phyloP scores from a whole-genome alignment of 2,797 vertebrate genomes.

The Schizothorax lantsangensis region DNA sequence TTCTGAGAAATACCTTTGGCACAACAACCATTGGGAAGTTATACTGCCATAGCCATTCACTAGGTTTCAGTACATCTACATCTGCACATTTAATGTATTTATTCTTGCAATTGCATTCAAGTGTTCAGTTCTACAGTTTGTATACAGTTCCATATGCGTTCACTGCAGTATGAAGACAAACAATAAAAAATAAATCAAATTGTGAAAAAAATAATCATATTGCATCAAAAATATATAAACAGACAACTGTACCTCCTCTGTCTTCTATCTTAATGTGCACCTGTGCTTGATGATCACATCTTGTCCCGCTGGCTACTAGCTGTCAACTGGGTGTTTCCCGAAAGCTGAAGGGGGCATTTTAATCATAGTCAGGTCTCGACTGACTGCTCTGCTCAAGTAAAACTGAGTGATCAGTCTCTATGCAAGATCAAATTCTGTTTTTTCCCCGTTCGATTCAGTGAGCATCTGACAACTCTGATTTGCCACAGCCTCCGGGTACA shows the following conservation, averaged over 20 bases:
- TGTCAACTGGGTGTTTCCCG: conserved; percentile 28
- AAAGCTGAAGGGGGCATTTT: conserved; percentile 50
- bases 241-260: conserved; percentile 4
- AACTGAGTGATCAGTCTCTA: conserved; percentile 47
- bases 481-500: conserved; percentile 64
- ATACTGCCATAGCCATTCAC: background rate
- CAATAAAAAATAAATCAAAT: background rate
- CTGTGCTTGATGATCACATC: conserved; percentile 34
- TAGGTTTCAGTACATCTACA: background rate
- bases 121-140: background rate
- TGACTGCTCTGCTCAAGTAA: conserved; percentile 36
- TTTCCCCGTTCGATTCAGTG: conserved; percentile 65
- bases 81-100: background rate
- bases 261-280: conserved; percentile 36
- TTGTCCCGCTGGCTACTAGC: conserved; percentile 33
- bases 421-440: conserved; percentile 49
- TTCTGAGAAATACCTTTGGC: background rate
- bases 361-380: conserved; percentile 46
- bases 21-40: background rate
- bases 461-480: conserved; percentile 66
- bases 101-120: background rate
- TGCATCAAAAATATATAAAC: conserved; percentile 7
- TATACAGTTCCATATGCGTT: background rate
- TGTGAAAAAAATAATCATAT: background rate
- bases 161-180: conserved; percentile 12